Conservation (phyloP, 2,113 vertebrate species). For the Bungarus multicinctus region DNA sequence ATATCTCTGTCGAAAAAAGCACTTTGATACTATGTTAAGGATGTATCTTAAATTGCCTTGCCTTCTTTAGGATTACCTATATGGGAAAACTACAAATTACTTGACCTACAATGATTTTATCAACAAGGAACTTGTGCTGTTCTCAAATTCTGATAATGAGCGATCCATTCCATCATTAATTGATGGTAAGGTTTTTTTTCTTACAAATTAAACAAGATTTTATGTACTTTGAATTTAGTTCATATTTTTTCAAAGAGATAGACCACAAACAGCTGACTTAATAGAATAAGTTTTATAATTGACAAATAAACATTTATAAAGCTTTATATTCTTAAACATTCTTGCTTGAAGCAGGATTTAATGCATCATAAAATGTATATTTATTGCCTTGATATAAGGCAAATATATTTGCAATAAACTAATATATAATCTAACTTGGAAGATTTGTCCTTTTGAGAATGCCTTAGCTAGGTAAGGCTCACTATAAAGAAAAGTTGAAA, state of each 20-base stretch:
- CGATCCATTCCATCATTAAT: constrained; percentile 94
- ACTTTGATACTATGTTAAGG: neutral
- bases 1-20: neutral
- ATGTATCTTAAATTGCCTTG: constrained; percentile 16
- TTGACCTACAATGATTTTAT: constrained; percentile 95
- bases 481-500: neutral
- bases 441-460: neutral
- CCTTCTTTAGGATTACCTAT: constrained; percentile 85
- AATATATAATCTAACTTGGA: neutral
- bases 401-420: neutral
- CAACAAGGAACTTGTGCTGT: constrained; percentile 95
- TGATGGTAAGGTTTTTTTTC: constrained; percentile 78
- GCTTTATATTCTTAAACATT: neutral
- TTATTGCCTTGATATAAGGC: neutral
- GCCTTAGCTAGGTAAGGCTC: neutral
- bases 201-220: neutral
- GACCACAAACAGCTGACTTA: neutral
- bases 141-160: constrained; percentile 98
- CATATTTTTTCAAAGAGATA: neutral
- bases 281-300: neutral
- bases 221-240: neutral
- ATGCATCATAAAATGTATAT: neutral
- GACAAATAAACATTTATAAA: neutral
- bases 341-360: neutral
- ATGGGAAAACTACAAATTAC: constrained; percentile 80